Evolutionary conservation across 2,113 vertebrate species (phyloP).

Genomic region (Megaleporinus macrocephalus): DNA sequence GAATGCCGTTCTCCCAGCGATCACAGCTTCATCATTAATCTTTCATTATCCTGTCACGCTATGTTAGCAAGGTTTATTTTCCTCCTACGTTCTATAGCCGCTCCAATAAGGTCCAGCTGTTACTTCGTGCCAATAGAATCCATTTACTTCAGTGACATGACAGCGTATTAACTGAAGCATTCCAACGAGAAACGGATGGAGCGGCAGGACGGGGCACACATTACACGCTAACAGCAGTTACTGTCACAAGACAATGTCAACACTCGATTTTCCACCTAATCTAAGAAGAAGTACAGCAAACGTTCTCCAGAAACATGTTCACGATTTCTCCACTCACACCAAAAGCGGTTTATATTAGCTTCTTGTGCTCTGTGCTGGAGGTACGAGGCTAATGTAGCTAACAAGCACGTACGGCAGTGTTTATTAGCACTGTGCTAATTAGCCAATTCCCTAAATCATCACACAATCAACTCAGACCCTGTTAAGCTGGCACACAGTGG

Average conservation of each 20-base stretch:
- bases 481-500: too few relatives aligned
- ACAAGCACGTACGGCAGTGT: too few relatives aligned
- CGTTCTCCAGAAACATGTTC: background rate
- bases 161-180: background rate
- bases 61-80: conserved; percentile 12
- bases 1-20: conserved; percentile 2
- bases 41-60: conserved; percentile 22
- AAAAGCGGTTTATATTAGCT: too few relatives aligned
- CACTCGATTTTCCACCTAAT: background rate
- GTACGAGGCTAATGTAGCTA: too few relatives aligned
- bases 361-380: too few relatives aligned
- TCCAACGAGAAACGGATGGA: background rate
- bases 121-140: background rate
- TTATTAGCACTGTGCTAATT: too few relatives aligned
- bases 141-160: background rate
- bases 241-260: background rate
- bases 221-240: background rate
- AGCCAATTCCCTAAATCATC: too few relatives aligned
- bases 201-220: too few relatives aligned
- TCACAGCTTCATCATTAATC: conserved; percentile 37
- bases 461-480: too few relatives aligned
- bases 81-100: background rate
- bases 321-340: too few relatives aligned
- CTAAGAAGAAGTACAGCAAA: background rate
- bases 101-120: background rate